Evolutionary conservation across 1,140 invertebrate species (phyloP).

Genomic region (Aphis craccivora): DNA sequence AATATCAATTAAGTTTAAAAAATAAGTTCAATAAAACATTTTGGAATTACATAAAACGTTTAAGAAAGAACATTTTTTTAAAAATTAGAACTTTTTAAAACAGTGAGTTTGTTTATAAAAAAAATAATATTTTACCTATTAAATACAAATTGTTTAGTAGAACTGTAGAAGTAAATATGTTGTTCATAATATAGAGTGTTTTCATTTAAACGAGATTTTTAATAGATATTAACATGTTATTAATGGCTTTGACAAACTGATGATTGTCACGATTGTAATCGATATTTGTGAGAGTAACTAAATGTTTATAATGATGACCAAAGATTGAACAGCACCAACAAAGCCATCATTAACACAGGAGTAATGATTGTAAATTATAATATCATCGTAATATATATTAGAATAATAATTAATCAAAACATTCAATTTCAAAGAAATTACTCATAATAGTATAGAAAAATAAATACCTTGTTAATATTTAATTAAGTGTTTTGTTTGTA

Average conservation of each 20-base stretch:
- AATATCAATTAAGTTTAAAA: background rate
- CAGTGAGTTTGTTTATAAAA: background rate
- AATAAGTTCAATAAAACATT: background rate
- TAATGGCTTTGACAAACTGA: background rate
- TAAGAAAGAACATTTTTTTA: background rate
- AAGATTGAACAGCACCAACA: background rate
- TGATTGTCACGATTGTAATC: constrained; percentile 2
- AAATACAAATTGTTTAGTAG: background rate
- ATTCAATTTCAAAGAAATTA: background rate
- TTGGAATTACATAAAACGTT: background rate
- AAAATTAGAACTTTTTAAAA: background rate
- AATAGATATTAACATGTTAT: background rate
- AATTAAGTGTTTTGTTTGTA: background rate
- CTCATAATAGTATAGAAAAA: background rate
- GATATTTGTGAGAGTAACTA: background rate
- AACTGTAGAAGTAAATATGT: background rate
- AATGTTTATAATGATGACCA: background rate
- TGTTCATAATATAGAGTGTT: background rate
- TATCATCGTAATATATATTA: background rate
- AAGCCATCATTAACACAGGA: background rate
- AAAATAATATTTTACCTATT: background rate
- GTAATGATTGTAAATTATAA: constrained; percentile 3
- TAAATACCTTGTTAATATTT: background rate
- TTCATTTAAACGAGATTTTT: background rate
- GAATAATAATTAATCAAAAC: constrained; percentile 15